Evolutionary conservation across 2,888 invertebrate species (phyloP).

Genomic region (Gari tellinella): DNA sequence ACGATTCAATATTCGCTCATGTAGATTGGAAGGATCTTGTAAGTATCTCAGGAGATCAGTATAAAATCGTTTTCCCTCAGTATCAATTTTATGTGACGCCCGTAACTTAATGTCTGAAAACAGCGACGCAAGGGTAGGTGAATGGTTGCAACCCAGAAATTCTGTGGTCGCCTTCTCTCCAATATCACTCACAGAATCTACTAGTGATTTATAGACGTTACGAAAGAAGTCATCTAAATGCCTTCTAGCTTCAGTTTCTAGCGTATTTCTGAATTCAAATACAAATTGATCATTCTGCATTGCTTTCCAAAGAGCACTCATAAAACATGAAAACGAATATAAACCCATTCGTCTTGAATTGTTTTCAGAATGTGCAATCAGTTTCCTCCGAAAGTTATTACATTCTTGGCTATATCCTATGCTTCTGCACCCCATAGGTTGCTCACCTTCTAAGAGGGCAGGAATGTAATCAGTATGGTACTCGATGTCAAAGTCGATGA

Average conservation of each 20-base stretch:
- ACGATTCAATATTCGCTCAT: no score
- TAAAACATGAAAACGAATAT: background rate
- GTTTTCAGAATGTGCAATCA: conserved; percentile 3
- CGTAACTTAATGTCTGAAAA: no score
- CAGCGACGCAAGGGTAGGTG: no score
- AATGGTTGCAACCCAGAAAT: no score
- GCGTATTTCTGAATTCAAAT: conserved; percentile 14
- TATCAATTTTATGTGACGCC: no score
- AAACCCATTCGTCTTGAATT: background rate
- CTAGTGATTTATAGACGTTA: background rate
- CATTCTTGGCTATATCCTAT: conserved; percentile 20
- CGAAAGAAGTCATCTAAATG: conserved; percentile 11
- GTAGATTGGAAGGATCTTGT: no score
- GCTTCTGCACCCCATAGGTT: conserved; percentile 39
- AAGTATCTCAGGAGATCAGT: no score
- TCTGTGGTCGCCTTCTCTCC: no score
- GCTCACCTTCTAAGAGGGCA: conserved; percentile 31
- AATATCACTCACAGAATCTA: no score
- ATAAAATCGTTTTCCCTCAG: no score
- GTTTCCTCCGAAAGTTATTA: conserved; percentile 1
- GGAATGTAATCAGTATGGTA: conserved; percentile 27
- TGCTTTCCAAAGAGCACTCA: conserved; percentile 8
- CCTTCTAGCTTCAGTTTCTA: conserved; percentile 15
- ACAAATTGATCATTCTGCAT: conserved; percentile 28
- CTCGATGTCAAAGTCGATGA: conserved; percentile 30